Conservation (phyloP, 2,113 vertebrate species). For the Grammomys surdaster region DNA sequence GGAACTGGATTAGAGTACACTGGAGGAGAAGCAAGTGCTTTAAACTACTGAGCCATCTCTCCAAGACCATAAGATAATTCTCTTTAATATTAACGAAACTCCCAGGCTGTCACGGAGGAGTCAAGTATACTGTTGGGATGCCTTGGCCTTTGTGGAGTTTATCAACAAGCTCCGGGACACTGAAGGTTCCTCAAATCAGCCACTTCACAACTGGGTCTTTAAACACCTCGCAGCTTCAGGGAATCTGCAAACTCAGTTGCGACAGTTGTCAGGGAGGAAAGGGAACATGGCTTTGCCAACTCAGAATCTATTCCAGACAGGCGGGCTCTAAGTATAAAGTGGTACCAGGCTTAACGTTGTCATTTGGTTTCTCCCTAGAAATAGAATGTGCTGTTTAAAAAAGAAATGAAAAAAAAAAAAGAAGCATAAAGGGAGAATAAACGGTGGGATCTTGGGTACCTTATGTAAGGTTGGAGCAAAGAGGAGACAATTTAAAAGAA, state of each 20-base stretch:
- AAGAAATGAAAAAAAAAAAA: neutral
- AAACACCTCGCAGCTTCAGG: neutral
- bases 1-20: neutral
- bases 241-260: no score
- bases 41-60: neutral
- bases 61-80: no score
- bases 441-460: neutral
- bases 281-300: neutral
- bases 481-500: neutral
- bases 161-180: neutral
- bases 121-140: fast-evolving
- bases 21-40: neutral
- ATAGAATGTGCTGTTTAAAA: conserved; percentile 16
- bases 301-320: neutral
- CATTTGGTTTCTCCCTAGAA: conserved; percentile 17
- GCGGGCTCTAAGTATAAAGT: neutral
- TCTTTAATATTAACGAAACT: neutral
- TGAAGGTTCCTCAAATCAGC: fast-evolving
- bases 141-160: no score
- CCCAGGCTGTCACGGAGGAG: fast-evolving
- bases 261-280: neutral
- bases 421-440: neutral
- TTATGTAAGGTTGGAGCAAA: neutral
- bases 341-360: neutral
- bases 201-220: fast-evolving